Evolutionary conservation across 1,140 invertebrate genomes (phyloP).

Genomic region (Lysiphlebus fabarum): DNA sequence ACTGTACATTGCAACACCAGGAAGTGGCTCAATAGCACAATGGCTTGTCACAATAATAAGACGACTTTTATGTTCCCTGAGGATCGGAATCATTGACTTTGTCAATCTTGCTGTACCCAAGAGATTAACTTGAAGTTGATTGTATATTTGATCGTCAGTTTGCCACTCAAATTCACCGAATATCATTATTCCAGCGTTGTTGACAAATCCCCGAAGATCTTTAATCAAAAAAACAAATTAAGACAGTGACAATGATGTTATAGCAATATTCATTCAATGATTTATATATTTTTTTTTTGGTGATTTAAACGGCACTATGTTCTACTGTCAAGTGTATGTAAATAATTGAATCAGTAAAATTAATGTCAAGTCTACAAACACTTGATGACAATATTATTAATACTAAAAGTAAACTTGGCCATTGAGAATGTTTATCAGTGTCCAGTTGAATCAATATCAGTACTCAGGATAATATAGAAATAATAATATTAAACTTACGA

Average conservation of each 20-base stretch:
- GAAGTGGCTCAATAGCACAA: slow-evolving; percentile 69
- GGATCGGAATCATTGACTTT: slow-evolving; percentile 67
- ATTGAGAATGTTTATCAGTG: too few relatives aligned
- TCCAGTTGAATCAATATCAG: too few relatives aligned
- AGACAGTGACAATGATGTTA: too few relatives aligned
- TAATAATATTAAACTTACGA: slow-evolving; percentile 56
- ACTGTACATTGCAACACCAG: slow-evolving; percentile 71
- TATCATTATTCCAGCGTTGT: slow-evolving; percentile 87
- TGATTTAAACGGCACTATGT: too few relatives aligned
- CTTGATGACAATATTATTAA: too few relatives aligned
- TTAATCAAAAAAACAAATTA: slow-evolving; percentile 24
- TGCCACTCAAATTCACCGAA: slow-evolving; percentile 91
- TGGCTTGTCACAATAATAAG: slow-evolving; percentile 80
- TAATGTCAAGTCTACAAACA: too few relatives aligned
- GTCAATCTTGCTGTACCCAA: slow-evolving; percentile 77
- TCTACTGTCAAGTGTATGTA: too few relatives aligned
- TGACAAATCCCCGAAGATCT: slow-evolving; percentile 71
- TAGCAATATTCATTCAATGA: too few relatives aligned
- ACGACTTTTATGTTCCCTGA: slow-evolving; percentile 62
- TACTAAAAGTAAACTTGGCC: too few relatives aligned
- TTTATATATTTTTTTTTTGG: too few relatives aligned
- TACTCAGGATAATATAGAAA: neutral
- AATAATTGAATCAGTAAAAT: too few relatives aligned
- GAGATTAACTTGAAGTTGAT: slow-evolving; percentile 80
- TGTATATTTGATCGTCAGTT: slow-evolving; percentile 64